phyloP scores from a whole-genome alignment of 2,888 invertebrate genomes.

The Seira sanloemensis region DNA sequence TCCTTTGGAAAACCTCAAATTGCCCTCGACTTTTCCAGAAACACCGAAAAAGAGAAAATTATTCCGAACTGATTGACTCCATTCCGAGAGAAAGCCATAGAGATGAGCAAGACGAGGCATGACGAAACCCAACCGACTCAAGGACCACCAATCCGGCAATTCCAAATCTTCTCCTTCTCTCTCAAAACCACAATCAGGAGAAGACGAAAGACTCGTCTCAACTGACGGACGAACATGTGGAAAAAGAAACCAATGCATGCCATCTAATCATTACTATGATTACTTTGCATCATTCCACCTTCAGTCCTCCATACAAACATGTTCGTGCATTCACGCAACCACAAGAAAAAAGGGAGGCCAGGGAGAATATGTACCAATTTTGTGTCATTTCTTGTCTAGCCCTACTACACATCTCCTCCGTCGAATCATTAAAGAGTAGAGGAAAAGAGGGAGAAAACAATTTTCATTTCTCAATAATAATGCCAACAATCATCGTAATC shows the following conservation, averaged over 20 bases:
- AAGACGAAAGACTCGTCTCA: not conserved
- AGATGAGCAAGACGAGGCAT: not conserved
- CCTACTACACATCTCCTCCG: not conserved
- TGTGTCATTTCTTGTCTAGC: constrained; percentile 41
- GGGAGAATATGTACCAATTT: constrained; percentile 41
- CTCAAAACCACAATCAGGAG: not conserved
- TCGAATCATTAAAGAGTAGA: constrained; percentile 2
- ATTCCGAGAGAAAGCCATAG: not conserved
- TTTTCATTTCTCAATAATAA: constrained; percentile 21
- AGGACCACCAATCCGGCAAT: not conserved
- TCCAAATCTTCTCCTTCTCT: not conserved
- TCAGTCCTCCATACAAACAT: not conserved
- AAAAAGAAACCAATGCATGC: not conserved
- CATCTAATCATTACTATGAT: constrained; percentile 4
- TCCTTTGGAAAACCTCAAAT: constrained; percentile 2
- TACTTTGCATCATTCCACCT: not conserved
- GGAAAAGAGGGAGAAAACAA: not conserved
- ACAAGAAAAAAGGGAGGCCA: not conserved
- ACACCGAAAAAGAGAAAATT: constrained; percentile 20
- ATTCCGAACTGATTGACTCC: constrained; percentile 34
- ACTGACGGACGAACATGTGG: no score
- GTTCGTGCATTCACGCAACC: constrained; percentile 26
- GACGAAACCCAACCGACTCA: not conserved
- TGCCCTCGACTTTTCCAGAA: not conserved
- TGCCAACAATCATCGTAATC: constrained; percentile 25